phyloP scores from a whole-genome alignment of 1,140 invertebrate genomes.

The Phymorhynchus buccinoides region DNA sequence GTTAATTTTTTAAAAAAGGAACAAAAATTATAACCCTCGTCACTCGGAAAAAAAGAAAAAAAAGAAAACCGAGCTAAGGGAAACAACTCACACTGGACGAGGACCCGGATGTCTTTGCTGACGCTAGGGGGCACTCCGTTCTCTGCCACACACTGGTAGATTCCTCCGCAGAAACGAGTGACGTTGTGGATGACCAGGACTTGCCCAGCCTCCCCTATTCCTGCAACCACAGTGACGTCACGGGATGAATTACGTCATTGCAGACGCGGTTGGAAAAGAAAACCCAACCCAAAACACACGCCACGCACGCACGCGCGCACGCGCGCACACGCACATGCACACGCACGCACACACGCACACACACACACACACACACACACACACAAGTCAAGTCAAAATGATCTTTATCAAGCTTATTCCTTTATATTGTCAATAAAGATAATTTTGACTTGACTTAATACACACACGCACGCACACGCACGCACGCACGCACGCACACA shows the following conservation, averaged over 20 bases:
- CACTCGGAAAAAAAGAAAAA: too few species aligned
- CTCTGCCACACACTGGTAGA: conserved; percentile 70
- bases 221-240: conserved; percentile 51
- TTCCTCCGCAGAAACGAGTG: conserved; percentile 65
- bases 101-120: conserved; percentile 37
- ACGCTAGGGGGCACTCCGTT: conserved; percentile 64
- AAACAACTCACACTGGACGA: conserved; percentile 4
- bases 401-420: too few species aligned
- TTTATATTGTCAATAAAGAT: too few species aligned
- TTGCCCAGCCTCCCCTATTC: conserved; percentile 63
- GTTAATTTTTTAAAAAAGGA: too few species aligned
- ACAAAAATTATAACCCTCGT: too few species aligned
- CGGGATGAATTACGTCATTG: background rate
- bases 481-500: too few species aligned
- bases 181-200: conserved; percentile 69
- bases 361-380: conserved; percentile 10
- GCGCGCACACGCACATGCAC: conserved; percentile 23
- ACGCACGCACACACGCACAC: background rate
- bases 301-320: conserved; percentile 10
- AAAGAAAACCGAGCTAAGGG: too few species aligned
- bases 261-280: too few species aligned
- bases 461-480: too few species aligned
- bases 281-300: background rate
- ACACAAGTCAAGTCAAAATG: background rate
- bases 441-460: too few species aligned